Base-by-base conservation (phyloP, 2,113 vertebrate species). In the Sakesphorus luctuosus region DNA sequence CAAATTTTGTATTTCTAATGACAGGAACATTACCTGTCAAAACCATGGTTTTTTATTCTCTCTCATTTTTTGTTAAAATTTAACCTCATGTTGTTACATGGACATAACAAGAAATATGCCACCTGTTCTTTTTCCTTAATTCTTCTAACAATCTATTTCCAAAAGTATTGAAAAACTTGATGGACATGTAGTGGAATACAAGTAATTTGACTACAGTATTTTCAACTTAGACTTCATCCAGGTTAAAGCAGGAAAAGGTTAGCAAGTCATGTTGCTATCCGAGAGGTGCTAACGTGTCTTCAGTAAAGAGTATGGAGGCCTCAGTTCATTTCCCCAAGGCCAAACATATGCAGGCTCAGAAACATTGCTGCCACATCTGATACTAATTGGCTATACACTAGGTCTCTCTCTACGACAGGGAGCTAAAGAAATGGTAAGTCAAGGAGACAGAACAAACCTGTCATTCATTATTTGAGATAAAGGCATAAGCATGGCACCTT, bases 381-480 rank as follows among this genome's bases (percentile, higher is more conserved):
- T 67, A 44, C 61, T 97, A 97, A 95, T 91, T 97, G 96, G 90
- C 65, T 89, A 25, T 77, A 44, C 61, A 81, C 58, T 78, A 67
- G 16, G 7, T 40, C 33, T 82, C 46, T 68, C 86, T 84, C 55
- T 43, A 9, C 53, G 87, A 84, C 67, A 78, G 90, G 78, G 33
- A 97, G 56, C 4, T 6, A 68, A 76, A 85, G 29, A 74, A 88
- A 89, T 35, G 66, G 56, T 46, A 90, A 91, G 79, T 16, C 78
- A 82, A 80, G 77, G 67, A 86, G 75, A 71, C 71, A 71, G 83
- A 97, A 88, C 78, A 83, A 90, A 69, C 65, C 68, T 87, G 72
- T 76, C 93, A 76, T 84, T 84, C 93, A 76, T 84, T 84, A 44
- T 47, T 4, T 84, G 75, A 84, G 84, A 93, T 82, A 53, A 96